Evolutionary conservation across 2,888 invertebrate species (phyloP).

Genomic region (Microchrysa polita): DNA sequence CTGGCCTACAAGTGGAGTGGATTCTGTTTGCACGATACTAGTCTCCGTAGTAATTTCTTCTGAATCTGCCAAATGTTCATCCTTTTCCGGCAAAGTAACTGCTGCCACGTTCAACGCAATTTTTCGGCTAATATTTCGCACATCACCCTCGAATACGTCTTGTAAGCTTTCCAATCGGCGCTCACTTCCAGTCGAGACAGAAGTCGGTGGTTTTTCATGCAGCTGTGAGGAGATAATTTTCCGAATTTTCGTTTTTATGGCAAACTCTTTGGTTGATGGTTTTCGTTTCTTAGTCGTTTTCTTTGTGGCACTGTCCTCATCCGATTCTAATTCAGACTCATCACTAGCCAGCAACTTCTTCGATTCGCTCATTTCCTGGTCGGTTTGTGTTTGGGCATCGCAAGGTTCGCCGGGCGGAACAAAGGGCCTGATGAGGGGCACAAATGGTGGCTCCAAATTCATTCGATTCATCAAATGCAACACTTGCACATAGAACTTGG

Average conservation of each 20-base stretch:
- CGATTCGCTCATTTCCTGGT: conserved; percentile 35
- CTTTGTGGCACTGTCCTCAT: conserved; percentile 52
- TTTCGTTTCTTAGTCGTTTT: conserved; percentile 50
- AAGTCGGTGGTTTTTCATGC: conserved; percentile 39
- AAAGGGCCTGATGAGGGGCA: conserved; percentile 55
- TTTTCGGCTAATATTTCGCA: conserved; percentile 48
- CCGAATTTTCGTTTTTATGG: conserved; percentile 55
- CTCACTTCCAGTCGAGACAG: too few species aligned
- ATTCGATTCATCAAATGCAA: conserved; percentile 96
- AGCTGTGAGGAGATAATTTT: conserved; percentile 54
- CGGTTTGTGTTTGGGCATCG: conserved; percentile 58
- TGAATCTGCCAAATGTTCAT: neutral
- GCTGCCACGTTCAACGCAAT: conserved; percentile 55
- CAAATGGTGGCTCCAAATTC: conserved; percentile 88
- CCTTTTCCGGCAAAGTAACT: conserved; percentile 35
- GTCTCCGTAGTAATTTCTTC: conserved; percentile 31
- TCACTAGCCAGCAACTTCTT: conserved; percentile 52
- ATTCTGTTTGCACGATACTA: neutral
- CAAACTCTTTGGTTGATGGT: conserved; percentile 35
- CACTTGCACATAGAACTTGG: conserved; percentile 84
- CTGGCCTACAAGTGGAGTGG: conserved; percentile 66
- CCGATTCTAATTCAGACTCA: conserved; percentile 62
- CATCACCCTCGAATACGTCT: conserved; percentile 49
- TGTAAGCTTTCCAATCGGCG: conserved; percentile 5
- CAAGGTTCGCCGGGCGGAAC: conserved; percentile 42